A percentile compares a stretch with the other conserved stretches of the same genome.
Evolutionary conservation across 1,140 invertebrate species (phyloP).

Genomic region (Apis mellifera): Amel_HAv3.1 CM009932.2:13279001-13279500

Average conservation of each 20-base stretch:
- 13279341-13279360: slow-evolving; percentile 41
- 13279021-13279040: no score
- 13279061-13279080: no score
- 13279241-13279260: neutral
- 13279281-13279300: slow-evolving; percentile 28
- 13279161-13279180: neutral
- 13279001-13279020: no score
- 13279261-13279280: neutral
- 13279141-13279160: neutral
- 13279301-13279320: slow-evolving; percentile 20
- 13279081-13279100: no score
- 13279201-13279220: neutral
- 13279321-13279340: slow-evolving; percentile 32
- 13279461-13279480: slow-evolving; percentile 26
- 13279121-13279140: neutral
- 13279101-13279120: neutral
- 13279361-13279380: slow-evolving; percentile 42
- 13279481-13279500: neutral
- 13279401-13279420: slow-evolving; percentile 28
- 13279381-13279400: slow-evolving; percentile 24
- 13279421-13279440: slow-evolving; percentile 21
- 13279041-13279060: no score
- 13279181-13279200: neutral
- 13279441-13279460: neutral
- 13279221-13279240: neutral